These are phyloP conservation scores for Dromaius novaehollandiae DNA, from an alignment of 2,113 vertebrate species.

Conservation along the genomic window DNA sequence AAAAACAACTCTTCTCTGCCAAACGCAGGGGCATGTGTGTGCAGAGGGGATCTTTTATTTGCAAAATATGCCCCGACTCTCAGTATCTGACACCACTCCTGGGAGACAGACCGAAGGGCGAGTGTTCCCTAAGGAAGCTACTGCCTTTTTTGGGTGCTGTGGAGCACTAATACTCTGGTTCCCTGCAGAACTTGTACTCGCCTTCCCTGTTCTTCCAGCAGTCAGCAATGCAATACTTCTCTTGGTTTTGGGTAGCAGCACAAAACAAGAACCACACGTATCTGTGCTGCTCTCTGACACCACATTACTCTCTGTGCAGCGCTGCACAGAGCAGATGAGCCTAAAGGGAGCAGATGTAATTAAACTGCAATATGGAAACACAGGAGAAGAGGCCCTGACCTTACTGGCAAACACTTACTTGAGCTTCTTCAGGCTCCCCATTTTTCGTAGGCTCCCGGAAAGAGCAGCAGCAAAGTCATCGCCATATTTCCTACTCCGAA, in stretches of 20 bases:
- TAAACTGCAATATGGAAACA: neutral
- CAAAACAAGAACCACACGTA: accelerated
- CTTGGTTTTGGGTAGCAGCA: neutral
- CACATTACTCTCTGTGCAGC: accelerated
- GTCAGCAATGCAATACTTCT: neutral
- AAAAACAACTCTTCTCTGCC: too few species aligned
- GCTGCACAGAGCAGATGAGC: neutral
- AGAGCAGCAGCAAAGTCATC: slow-evolving; percentile 87
- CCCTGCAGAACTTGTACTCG: neutral
- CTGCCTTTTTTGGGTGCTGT: neutral
- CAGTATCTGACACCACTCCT: neutral
- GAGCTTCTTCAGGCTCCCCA: slow-evolving; percentile 79
- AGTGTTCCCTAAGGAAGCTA: neutral
- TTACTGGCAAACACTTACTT: slow-evolving; percentile 78
- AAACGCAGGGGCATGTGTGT: neutral
- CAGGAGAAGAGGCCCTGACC: neutral
- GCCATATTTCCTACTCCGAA: slow-evolving; percentile 85
- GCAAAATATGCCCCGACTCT: neutral
- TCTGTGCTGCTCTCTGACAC: neutral
- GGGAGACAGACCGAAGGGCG: neutral
- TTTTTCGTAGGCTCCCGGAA: slow-evolving; percentile 74
- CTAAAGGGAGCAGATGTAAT: neutral
- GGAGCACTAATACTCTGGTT: neutral
- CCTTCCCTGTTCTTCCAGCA: neutral
- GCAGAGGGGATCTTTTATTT: neutral